Base-by-base conservation (phyloP, 2,888 invertebrate genomes). In the Noctuana brunneofusca region DNA sequence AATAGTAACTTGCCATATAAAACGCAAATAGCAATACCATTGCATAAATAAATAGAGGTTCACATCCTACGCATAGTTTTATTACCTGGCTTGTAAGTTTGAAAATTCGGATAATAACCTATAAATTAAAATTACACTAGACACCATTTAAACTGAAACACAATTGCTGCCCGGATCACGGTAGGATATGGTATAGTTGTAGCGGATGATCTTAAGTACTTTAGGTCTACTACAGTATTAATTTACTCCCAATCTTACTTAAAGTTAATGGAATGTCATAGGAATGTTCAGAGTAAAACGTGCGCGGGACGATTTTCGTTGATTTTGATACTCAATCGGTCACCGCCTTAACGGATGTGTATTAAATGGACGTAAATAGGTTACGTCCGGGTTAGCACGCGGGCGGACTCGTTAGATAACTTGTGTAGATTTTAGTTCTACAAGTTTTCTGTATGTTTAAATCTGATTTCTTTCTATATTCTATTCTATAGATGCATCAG, bases 281-380 rank as follows among this genome's bases (percentile, higher is more conserved):
- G 8, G 6, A 16, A 41, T 8, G 41, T n/a, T 14, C 38, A n/a
- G 20, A 46, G 43, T 20, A 46, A 43, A 50, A 22, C 48, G 12
- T 27, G 50, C 14, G 14, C 5, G 32, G 9, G 32, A 41, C 16
- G 49, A 43, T 55, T 63, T 60, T 55, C 20, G 41, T 63, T 63
- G 55, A 63, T 50, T 63, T 63, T 50, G 35, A 57, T 52, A 50
- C 56, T 57, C 56, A 63, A 63, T 63, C 56, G 56, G 50, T 8
- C 43, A 32, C 63, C 63, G 63, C 62, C 55, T 63, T 63, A 52
- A 49, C 63, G 63, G 63, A 63, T 63, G 63, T 63, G 63, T 56
- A 56, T 57, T 63, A 63, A 63, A 63, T 63, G 56, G 63, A 56
- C 63, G 63, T 63, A 63, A 63, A 63, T 57, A 63, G 63, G 63